These are phyloP conservation scores for Ophonus ardosiacus DNA, from an alignment of 2,888 invertebrate species.

Conservation along the genomic window DNA sequence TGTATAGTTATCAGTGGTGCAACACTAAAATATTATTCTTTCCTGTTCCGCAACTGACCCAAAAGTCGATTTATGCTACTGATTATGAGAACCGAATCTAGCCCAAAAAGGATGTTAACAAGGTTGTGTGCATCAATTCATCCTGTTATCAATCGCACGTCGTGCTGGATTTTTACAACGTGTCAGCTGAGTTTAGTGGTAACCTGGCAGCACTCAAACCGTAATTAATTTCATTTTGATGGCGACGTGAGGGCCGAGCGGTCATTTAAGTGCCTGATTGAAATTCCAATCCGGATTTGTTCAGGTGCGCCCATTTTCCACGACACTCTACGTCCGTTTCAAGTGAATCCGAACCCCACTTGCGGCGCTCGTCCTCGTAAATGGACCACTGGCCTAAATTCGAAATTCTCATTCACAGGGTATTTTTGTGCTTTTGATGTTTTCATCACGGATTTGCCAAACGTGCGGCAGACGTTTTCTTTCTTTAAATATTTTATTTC, in stretches of 20 bases:
- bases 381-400: not conserved
- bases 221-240: constrained; percentile 60
- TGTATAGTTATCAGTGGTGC: no score
- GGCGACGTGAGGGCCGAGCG: constrained; percentile 5
- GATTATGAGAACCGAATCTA: no score
- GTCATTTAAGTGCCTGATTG: constrained; percentile 53
- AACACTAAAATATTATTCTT: no score
- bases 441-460: not conserved
- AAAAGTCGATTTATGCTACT: no score
- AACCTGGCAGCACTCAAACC: constrained; percentile 6
- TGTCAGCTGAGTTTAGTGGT: constrained; percentile 21
- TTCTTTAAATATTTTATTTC: not conserved
- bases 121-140: not conserved
- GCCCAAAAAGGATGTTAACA: no score
- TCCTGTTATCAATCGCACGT: not conserved
- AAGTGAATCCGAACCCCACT: constrained; percentile 9
- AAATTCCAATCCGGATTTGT: constrained; percentile 49
- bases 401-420: not conserved
- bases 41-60: no score
- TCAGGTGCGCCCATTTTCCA: constrained; percentile 21
- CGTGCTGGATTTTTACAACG: not conserved
- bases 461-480: not conserved
- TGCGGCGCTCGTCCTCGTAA: not conserved
- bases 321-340: constrained; percentile 2
- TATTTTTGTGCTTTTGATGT: not conserved